Conservation (phyloP, 1,140 invertebrate species). For the Saccostrea cuccullata region DNA sequence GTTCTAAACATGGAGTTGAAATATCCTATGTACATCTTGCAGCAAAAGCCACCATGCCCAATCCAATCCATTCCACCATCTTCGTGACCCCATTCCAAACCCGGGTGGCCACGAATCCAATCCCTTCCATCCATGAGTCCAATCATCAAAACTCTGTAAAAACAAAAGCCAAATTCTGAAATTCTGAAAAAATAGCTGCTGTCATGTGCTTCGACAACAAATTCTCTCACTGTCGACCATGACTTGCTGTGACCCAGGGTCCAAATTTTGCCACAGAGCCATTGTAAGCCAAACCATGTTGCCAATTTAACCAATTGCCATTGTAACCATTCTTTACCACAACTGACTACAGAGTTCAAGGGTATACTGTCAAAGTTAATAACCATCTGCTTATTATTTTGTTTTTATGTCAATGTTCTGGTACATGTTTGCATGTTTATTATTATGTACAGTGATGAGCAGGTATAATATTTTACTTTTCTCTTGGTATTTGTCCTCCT, state of each 20-base stretch:
- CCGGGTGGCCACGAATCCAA: conserved; percentile 29
- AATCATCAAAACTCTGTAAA: conserved; percentile 30
- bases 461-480: not conserved
- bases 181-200: conserved; percentile 37
- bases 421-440: not conserved
- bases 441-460: not conserved
- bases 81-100: conserved; percentile 34
- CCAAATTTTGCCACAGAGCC: conserved; percentile 21
- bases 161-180: conserved; percentile 34
- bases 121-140: conserved; percentile 34
- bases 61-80: conserved; percentile 32
- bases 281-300: conserved; percentile 32
- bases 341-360: conserved; percentile 29
- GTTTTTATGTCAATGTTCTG: conserved; percentile 9
- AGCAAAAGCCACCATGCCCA: conserved; percentile 25
- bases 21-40: conserved; percentile 35
- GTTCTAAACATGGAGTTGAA: conserved; percentile 9
- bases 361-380: conserved; percentile 26
- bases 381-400: conserved; percentile 3
- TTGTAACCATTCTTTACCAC: conserved; percentile 30
- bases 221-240: conserved; percentile 26
- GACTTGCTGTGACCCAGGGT: not conserved
- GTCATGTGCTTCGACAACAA: conserved; percentile 30
- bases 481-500: not conserved
- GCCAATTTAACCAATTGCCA: conserved; percentile 37